phyloP scores from a whole-genome alignment of 2,888 invertebrate genomes.

The Vanessa cardui region DNA sequence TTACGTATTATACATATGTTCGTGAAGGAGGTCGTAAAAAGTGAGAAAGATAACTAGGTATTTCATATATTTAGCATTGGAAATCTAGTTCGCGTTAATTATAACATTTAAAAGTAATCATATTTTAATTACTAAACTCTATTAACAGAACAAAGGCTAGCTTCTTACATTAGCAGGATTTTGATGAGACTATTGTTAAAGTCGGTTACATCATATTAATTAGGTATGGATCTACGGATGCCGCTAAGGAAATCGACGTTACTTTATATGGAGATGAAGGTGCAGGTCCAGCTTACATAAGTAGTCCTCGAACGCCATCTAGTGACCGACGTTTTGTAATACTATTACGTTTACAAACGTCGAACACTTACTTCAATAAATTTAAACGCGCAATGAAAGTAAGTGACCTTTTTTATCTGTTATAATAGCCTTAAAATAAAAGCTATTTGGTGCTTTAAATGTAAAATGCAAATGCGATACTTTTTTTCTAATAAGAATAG shows the following conservation, averaged over 20 bases:
- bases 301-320: slow-evolving; percentile 51
- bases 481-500: slow-evolving; percentile 36
- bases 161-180: too few species aligned
- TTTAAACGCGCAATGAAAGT: slow-evolving; percentile 27
- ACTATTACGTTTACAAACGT: slow-evolving; percentile 32
- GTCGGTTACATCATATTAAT: slow-evolving; percentile 57
- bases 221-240: slow-evolving; percentile 55
- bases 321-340: slow-evolving; percentile 50
- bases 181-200: neutral
- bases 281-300: slow-evolving; percentile 53
- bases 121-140: too few species aligned
- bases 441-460: neutral
- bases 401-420: neutral
- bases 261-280: slow-evolving; percentile 61
- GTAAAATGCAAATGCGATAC: slow-evolving; percentile 11
- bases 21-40: too few species aligned
- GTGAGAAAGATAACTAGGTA: too few species aligned
- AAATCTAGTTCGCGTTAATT: neutral
- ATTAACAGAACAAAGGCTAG: too few species aligned
- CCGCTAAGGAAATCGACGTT: slow-evolving; percentile 58
- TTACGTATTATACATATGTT: too few species aligned
- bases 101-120: neutral
- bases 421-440: neutral
- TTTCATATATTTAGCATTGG: too few species aligned
- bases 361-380: slow-evolving; percentile 32